Base-by-base conservation (phyloP, 2,113 vertebrate genomes). In the Hipposideros armiger region DNA sequence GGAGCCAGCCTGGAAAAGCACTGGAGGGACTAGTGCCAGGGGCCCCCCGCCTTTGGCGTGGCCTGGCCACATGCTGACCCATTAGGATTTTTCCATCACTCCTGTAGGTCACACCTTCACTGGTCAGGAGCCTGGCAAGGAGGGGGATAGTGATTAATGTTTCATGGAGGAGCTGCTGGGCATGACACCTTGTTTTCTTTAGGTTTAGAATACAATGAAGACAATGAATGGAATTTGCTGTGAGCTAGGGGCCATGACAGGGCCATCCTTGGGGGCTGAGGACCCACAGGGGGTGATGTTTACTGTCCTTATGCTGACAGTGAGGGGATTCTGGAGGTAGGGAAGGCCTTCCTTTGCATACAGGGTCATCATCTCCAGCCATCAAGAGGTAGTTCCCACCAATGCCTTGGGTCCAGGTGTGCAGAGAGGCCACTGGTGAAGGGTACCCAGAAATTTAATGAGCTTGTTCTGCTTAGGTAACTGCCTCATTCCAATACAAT, bases 161-260 rank as follows among this genome's bases (percentile, higher is more conserved):
- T 97, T 97, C 89, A 98, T 97, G 96, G 96, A 92, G 1, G 19
- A 96, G 87, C 86, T 91, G 78, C 96, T 97, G 95, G 96, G 97
- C 95, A 90, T 9, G 91, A 92, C 2, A 5, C 86, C 89, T 96
- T 98, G 97, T 98, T 98, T 97, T 95, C 95, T 97, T 97, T 97
- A 97, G 97, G 91, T 83, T 97, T 97, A 98, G 96, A 94, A 96
- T 87, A 97, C 95, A 97, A 98, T 96, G 97, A 98, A 45, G 97
- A 95, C 78, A n/a, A 96, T 96, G 95, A 94, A 81, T 93, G 97
- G 97, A 98, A 98, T 97, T 96, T 26, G 64, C 83, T 93, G 70
- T 0, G 7, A 94, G 72, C 69, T 69, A 45, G 74, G 87, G 90
- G 60, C 89, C 62, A 66, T 83, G 86, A 26, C 22, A 50, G 81